Conservation (phyloP, 2,797 vertebrate genomes). For the Trichosurus vulpecula region DNA sequence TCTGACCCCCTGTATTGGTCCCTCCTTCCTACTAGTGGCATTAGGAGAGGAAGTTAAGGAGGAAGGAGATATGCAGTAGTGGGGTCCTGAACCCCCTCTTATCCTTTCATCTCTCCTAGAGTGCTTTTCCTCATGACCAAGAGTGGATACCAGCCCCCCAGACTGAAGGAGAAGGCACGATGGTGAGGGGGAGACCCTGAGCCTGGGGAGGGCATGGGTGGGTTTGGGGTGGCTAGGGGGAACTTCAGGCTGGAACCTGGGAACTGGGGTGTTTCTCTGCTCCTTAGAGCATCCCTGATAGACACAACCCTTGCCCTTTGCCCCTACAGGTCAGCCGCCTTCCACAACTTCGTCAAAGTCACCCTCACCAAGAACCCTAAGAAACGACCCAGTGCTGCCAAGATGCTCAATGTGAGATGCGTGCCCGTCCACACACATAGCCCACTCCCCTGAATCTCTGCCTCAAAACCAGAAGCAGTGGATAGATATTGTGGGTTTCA, state of each 20-base stretch:
- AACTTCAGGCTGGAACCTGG: neutral
- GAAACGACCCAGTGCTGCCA: slow-evolving; percentile 91
- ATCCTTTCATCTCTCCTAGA: slow-evolving; percentile 78
- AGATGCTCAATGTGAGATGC: slow-evolving; percentile 90
- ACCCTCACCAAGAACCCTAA: slow-evolving; percentile 92
- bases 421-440: neutral
- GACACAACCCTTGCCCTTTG: neutral
- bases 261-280: neutral
- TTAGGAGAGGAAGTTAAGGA: neutral
- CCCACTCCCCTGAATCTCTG: neutral
- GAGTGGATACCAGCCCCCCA: slow-evolving; percentile 94
- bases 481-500: neutral
- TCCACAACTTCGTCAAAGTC: slow-evolving; percentile 93
- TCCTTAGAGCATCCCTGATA: slow-evolving; percentile 1
- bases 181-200: slow-evolving; percentile 83
- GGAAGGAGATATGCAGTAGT: neutral
- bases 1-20: neutral
- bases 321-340: slow-evolving; percentile 86
- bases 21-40: neutral
- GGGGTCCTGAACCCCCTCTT: neutral
- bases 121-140: slow-evolving; percentile 96
- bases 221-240: neutral
- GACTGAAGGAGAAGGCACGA: slow-evolving; percentile 92
- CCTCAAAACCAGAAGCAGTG: neutral
- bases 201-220: neutral